A percentile compares a stretch with the other conserved stretches of the same genome.
These are phyloP conservation scores for Poeciliopsis turrubarensis DNA, from an alignment of 2,113 vertebrate species.

Conservation along the genomic window DNA sequence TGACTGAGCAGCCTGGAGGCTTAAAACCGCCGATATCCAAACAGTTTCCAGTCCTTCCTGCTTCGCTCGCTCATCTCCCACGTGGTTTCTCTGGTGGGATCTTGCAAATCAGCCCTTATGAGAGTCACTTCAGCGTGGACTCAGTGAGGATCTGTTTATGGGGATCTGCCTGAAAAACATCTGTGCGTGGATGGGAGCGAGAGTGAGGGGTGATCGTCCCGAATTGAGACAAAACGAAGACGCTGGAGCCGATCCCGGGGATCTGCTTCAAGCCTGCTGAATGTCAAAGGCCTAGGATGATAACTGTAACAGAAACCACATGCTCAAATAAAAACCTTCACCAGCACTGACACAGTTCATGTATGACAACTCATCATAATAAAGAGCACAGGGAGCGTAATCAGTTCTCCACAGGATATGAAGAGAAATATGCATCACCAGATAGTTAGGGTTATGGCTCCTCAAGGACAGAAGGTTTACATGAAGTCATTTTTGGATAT, in stretches of 20 bases:
- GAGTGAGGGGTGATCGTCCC: constrained; percentile 54
- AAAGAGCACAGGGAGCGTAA: constrained; percentile 30
- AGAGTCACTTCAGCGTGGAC: constrained; percentile 26
- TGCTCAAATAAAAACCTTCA: constrained; percentile 58
- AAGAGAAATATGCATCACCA: constrained; percentile 23
- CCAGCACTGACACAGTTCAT: constrained; percentile 29
- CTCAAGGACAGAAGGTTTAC: constrained; percentile 17
- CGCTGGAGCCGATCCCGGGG: constrained; percentile 35
- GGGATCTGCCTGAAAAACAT: constrained; percentile 26
- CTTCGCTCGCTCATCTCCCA: constrained; percentile 41
- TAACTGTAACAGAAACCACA: constrained; percentile 58
- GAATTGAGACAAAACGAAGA: constrained; percentile 62
- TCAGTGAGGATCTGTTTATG: constrained; percentile 44
- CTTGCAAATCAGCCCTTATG: constrained; percentile 40
- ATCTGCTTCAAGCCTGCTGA: constrained; percentile 16
- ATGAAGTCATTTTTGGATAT: constrained; percentile 38
- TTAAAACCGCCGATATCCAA: constrained; percentile 59
- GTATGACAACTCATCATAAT: constrained; percentile 49
- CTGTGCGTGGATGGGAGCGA: constrained; percentile 49
- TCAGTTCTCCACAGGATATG: constrained; percentile 18
- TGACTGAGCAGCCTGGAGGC: constrained; percentile 25
- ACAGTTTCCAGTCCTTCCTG: constrained; percentile 38
- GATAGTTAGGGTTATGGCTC: constrained; percentile 7
- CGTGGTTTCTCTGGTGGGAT: constrained; percentile 35
- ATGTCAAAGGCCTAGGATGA: constrained; percentile 38